A percentile compares a stretch with the other conserved stretches of the same genome.
Conservation (phyloP, 1,140 invertebrate species). For the Pinna nobilis region DNA sequence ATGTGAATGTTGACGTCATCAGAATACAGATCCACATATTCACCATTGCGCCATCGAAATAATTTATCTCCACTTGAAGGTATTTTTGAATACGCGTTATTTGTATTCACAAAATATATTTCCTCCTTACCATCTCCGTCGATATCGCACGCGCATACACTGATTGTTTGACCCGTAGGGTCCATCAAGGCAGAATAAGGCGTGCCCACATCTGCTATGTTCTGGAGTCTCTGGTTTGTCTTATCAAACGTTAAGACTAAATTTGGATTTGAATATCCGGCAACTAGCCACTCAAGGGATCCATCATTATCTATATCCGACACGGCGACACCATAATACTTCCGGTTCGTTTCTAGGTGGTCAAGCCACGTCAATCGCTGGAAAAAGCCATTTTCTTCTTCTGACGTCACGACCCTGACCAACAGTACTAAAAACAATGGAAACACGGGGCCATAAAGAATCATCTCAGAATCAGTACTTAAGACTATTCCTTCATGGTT, state of each 20-base stretch:
- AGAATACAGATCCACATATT: constrained; percentile 60
- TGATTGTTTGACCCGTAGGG: constrained; percentile 47
- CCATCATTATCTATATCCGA: constrained; percentile 32
- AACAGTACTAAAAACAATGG: no score
- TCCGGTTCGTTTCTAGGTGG: constrained; percentile 8
- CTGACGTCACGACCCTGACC: no score
- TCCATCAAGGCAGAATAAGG: constrained; percentile 39
- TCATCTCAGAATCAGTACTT: no score
- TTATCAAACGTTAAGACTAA: constrained; percentile 39
- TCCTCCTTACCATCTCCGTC: constrained; percentile 66
- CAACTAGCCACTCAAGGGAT: constrained; percentile 27
- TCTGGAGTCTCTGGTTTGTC: constrained; percentile 10
- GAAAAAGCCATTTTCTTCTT: no score
- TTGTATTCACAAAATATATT: constrained; percentile 67
- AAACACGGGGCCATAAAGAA: no score
- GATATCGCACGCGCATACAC: constrained; percentile 65
- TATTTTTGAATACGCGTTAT: constrained; percentile 51
- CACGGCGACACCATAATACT: constrained; percentile 33
- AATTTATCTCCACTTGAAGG: constrained; percentile 59
- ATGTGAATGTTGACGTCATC: constrained; percentile 55
- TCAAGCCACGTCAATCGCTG: constrained; percentile 27
- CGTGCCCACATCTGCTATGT: constrained; percentile 30
- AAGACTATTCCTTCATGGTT: no score
- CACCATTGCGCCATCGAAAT: constrained; percentile 55
- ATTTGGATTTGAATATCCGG: constrained; percentile 42